These are phyloP conservation scores for Arothron firmamentum DNA, from an alignment of 2,113 vertebrate species.

Conservation along the genomic window DNA sequence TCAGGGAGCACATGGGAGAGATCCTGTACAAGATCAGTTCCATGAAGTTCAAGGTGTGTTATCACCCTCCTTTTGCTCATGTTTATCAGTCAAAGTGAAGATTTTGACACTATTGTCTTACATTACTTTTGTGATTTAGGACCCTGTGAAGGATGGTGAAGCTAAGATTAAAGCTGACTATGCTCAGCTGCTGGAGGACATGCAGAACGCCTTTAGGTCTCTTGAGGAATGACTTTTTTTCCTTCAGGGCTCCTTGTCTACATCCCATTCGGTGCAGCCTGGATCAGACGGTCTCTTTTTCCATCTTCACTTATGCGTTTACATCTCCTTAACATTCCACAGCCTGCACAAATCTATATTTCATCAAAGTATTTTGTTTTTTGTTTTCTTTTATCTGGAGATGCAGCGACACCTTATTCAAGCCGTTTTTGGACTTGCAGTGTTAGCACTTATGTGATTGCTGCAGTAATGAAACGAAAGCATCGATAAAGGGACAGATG, in stretches of 20 bases:
- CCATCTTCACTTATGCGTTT: slow-evolving; percentile 40
- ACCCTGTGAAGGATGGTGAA: slow-evolving; percentile 94
- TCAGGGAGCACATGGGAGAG: slow-evolving; percentile 92
- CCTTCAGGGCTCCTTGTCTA: neutral
- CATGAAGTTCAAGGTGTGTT: slow-evolving; percentile 96
- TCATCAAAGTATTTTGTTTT: slow-evolving; percentile 3
- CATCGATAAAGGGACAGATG: slow-evolving; percentile 47
- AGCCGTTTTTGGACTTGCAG: neutral
- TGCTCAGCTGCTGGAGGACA: slow-evolving; percentile 91
- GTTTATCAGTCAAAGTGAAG: neutral
- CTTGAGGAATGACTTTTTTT: slow-evolving; percentile 84
- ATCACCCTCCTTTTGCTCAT: neutral
- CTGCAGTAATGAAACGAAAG: slow-evolving; percentile 3
- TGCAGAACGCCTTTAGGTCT: slow-evolving; percentile 95
- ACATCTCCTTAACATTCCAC: slow-evolving; percentile 50
- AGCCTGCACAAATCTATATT: slow-evolving; percentile 16
- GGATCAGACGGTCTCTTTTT: slow-evolving; percentile 23
- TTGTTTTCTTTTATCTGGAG: neutral
- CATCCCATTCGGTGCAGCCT: slow-evolving; percentile 29
- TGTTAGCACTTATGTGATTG: slow-evolving; percentile 12
- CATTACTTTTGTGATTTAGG: slow-evolving; percentile 66
- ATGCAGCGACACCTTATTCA: slow-evolving; percentile 6
- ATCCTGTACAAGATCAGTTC: slow-evolving; percentile 92
- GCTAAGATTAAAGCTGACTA: slow-evolving; percentile 92
- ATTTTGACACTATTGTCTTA: neutral